Evolutionary conservation across 2,113 vertebrate species (phyloP).

Genomic region (Potamarius usumacintae): DNA sequence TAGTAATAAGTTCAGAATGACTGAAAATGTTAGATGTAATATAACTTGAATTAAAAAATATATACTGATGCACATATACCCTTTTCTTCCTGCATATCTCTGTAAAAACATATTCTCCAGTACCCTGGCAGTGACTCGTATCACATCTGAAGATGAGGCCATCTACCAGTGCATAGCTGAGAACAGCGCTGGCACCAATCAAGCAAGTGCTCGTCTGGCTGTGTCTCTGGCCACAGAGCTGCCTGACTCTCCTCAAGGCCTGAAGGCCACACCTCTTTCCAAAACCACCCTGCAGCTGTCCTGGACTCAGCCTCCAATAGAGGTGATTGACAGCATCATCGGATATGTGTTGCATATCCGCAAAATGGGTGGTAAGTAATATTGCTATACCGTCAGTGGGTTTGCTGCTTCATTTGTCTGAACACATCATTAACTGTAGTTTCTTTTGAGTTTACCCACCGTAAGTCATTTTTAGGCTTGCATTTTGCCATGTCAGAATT

Average conservation of each 20-base stretch:
- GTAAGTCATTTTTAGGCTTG: neutral
- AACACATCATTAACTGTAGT: neutral
- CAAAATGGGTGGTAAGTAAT: constrained; percentile 66
- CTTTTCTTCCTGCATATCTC: neutral
- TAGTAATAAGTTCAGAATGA: neutral
- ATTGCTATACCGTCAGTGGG: neutral
- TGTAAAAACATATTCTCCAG: constrained; percentile 52
- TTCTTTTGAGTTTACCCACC: neutral
- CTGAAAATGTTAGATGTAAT: neutral
- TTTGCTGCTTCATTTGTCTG: neutral
- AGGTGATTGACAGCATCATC: constrained; percentile 64
- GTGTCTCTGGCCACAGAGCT: constrained; percentile 65
- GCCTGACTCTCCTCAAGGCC: constrained; percentile 61
- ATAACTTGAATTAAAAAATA: neutral
- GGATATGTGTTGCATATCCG: constrained; percentile 74
- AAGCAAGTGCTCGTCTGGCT: constrained; percentile 75
- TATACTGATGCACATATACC: neutral
- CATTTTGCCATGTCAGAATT: neutral
- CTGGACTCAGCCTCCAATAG: constrained; percentile 61
- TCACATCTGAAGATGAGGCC: constrained; percentile 68
- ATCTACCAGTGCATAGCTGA: constrained; percentile 77
- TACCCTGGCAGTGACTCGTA: constrained; percentile 70
- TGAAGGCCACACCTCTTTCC: constrained; percentile 63
- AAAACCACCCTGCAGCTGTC: constrained; percentile 61
- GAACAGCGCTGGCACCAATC: constrained; percentile 73